Evolutionary conservation across 2,888 invertebrate species (phyloP), one percentile per base, ranked within the genome.

Genomic region (Malthinus flaveolus): DNA sequence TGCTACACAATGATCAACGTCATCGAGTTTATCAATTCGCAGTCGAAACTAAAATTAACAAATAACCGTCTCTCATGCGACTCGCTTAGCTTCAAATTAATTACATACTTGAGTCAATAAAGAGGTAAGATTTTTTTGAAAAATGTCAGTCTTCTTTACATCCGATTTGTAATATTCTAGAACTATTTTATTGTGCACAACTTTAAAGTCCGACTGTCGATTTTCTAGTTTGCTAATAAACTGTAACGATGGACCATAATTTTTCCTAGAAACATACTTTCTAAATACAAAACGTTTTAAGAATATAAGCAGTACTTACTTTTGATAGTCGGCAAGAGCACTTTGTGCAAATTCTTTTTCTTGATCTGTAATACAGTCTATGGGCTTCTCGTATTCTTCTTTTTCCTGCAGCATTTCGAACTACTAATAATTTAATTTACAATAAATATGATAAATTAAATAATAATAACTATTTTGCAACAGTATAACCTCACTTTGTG

Each of bases 161-260:
- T 88, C 88, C 54, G 84, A 84, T 62, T 85, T 85, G 75, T 88
- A 91, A 77, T 90, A 94, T 72, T 93, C 91, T 0, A 87, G 87
- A 0, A 96, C 87, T 23, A 90, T 88, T 78, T 89, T 90, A 74
- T 97, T 96, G 71, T 93, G 93, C 42, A 85, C 82, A 1, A 93
- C 85, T 73, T 91, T 87, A 61, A 88, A 84, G 77, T 91, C 91
- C 59, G 83, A 83, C 0, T 83, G 83, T 48, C 87, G 81, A 3
- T 75, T 76, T 72, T 88, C 87, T 61, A 93, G 75, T 73, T 89
- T 88, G 61, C 81, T 84, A 65, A 93, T 80, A 65, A 84, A 79
- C 65, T 83, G 82, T 8, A 88, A 74, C 51, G 89, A 86, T 7
- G 80, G 76, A 10, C 79, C 70, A 71, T 85, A 90, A 62, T 88